These are phyloP conservation scores for Panulirus ornatus DNA, from an alignment of 1,140 invertebrate species.

Conservation along the genomic window DNA sequence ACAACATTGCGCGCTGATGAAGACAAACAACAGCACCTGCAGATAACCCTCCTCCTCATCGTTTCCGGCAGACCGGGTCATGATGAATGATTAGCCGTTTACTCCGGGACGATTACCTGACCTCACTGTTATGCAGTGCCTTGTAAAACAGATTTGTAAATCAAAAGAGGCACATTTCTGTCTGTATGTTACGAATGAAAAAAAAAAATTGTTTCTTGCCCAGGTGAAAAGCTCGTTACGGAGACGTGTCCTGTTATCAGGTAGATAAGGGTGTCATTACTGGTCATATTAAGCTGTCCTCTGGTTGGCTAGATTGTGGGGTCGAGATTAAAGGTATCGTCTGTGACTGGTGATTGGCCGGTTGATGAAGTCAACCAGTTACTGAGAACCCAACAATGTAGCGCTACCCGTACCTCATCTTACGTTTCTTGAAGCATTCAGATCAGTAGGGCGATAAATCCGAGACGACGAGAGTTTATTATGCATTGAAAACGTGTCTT, in stretches of 20 bases:
- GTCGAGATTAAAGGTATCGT: too few species aligned
- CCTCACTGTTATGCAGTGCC: background rate
- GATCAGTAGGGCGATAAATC: constrained; percentile 16
- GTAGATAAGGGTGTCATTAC: too few species aligned
- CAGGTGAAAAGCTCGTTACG: too few species aligned
- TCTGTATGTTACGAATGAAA: too few species aligned
- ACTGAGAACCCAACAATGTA: background rate
- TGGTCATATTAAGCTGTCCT: too few species aligned
- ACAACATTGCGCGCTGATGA: background rate
- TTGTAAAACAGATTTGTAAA: background rate
- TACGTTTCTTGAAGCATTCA: background rate
- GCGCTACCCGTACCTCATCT: background rate
- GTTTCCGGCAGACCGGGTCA: background rate
- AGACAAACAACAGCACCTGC: too few species aligned
- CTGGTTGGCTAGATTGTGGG: too few species aligned
- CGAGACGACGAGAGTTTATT: constrained; percentile 41
- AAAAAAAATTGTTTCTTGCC: too few species aligned
- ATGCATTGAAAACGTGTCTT: constrained; percentile 48
- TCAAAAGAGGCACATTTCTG: too few species aligned
- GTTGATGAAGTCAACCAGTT: background rate
- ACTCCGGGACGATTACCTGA: background rate
- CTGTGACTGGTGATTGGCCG: background rate
- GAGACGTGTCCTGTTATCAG: too few species aligned
- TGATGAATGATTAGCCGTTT: background rate
- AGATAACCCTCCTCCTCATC: constrained; percentile 4